Evolutionary conservation across 2,113 vertebrate species (phyloP).

Genomic region (Merops nubicus): DNA sequence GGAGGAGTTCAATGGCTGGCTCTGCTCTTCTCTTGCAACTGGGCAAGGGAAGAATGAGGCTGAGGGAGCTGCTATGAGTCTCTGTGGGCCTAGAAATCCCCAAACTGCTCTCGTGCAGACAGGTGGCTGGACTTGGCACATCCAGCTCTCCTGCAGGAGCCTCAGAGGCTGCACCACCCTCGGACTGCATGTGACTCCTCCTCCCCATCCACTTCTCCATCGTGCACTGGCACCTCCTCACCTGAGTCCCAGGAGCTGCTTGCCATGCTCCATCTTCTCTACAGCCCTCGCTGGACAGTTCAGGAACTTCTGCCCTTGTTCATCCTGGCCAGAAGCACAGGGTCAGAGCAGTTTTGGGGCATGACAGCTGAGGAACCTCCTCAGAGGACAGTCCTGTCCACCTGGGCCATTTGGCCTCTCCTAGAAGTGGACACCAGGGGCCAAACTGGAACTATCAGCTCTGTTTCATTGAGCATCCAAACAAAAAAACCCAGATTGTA

Average conservation of each 20-base stretch:
- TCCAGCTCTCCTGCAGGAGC: background rate
- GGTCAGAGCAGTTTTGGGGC: background rate
- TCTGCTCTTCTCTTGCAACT: background rate
- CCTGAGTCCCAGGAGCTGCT: background rate
- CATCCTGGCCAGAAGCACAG: background rate
- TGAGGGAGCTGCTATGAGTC: background rate
- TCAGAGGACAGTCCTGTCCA: background rate
- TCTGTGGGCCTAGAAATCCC: background rate
- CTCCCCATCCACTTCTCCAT: background rate
- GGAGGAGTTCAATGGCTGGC: background rate
- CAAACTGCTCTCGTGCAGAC: too few species aligned
- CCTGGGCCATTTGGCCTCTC: background rate
- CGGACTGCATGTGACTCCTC: background rate
- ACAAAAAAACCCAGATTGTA: background rate
- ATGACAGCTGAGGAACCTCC: background rate
- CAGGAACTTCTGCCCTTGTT: background rate
- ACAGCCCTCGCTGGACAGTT: background rate
- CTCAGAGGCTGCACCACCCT: background rate
- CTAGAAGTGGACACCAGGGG: too few species aligned
- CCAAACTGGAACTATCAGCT: background rate
- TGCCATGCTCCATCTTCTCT: background rate
- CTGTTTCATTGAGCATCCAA: background rate
- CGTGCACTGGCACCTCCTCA: rapidly evolving
- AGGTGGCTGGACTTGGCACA: background rate
- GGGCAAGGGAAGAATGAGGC: background rate